Percentiles rank a stretch among this genome's conserved stretches.
These are phyloP conservation scores for Gorsachius magnificus DNA, from an alignment of 2,797 vertebrate genomes.

Conservation along the genomic window DNA sequence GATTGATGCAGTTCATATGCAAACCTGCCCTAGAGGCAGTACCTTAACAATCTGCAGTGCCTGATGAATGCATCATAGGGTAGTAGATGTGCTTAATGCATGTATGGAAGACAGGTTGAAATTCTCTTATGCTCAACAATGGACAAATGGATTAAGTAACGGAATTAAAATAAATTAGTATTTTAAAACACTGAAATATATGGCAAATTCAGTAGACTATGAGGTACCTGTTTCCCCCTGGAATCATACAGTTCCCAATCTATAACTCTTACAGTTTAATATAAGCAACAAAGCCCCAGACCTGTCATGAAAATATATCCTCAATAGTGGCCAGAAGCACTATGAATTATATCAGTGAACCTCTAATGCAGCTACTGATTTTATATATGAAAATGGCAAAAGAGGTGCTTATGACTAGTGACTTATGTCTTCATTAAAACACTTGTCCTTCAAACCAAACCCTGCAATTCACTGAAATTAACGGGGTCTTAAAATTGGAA, in stretches of 20 bases:
- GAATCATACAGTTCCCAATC: neutral
- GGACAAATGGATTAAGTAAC: slow-evolving; percentile 25
- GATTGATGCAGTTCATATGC: slow-evolving; percentile 37
- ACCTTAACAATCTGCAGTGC: neutral
- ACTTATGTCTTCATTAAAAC: slow-evolving; percentile 56
- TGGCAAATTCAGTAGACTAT: neutral
- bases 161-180: slow-evolving; percentile 19
- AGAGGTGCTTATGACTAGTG: neutral
- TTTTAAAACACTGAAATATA: slow-evolving; percentile 36
- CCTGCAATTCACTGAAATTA: slow-evolving; percentile 49
- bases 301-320: neutral
- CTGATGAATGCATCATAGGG: neutral
- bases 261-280: neutral
- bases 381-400: slow-evolving; percentile 6
- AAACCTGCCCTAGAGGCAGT: slow-evolving; percentile 36
- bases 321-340: neutral
- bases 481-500: slow-evolving; percentile 33
- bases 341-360: neutral
- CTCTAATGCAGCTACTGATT: neutral
- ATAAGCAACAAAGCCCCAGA: neutral
- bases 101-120: neutral
- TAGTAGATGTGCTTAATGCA: slow-evolving; percentile 33
- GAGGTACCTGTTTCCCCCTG: neutral
- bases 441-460: slow-evolving; percentile 25
- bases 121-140: neutral